Evolutionary conservation across 2,888 invertebrate genomes (phyloP), one percentile per base, ranked within the genome.

Genomic region (Sinelater perroti): DNA sequence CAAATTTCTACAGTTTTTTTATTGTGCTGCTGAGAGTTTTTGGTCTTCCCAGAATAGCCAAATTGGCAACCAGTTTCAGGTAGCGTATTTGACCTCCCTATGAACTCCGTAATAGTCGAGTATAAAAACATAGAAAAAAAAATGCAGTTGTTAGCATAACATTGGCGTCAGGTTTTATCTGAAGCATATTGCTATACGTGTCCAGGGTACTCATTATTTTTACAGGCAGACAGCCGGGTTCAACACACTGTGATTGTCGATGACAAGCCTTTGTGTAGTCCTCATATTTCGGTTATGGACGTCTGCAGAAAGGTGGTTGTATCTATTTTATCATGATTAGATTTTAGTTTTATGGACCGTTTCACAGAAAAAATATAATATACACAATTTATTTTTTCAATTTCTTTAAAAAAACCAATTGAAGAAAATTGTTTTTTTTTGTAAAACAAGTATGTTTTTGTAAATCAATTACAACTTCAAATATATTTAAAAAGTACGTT

Each of bases 211-310:
- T 45, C 16, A 53, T 21, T 3, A 44, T 26, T 36, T 24, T 24
- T 35, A 26, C 26, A 53, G 26, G 21, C 31, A 53, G 53, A 53
- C 53, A 53, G 28, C 45, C 53, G 53, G 45, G 53, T 53, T 53
- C 53, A 53, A 45, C 45, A 46, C 33, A 53, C 53, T 28, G 3
- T 5, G 11, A 38, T 44, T 44, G 18, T 18, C 28, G 44, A n/a
- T n/a, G n/a, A 30, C 44, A 17, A 44, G 26, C 44, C 16, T 44
- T 17, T 44, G 17, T 26, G 17, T 10, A 26, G 16, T 28, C 30
- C 30, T 44, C 44, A 44, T 44, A 28, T 44, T 44, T 30, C 30
- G 44, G 10, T 28, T 44, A 28, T 28, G 28, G 30, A 16, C 21
- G n/a, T n/a, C n/a, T n/a, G n/a, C n/a, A n/a, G n/a, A n/a, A n/a